phyloP scores from a whole-genome alignment of 2,113 vertebrate species.

The Lasiurus cinereus region DNA sequence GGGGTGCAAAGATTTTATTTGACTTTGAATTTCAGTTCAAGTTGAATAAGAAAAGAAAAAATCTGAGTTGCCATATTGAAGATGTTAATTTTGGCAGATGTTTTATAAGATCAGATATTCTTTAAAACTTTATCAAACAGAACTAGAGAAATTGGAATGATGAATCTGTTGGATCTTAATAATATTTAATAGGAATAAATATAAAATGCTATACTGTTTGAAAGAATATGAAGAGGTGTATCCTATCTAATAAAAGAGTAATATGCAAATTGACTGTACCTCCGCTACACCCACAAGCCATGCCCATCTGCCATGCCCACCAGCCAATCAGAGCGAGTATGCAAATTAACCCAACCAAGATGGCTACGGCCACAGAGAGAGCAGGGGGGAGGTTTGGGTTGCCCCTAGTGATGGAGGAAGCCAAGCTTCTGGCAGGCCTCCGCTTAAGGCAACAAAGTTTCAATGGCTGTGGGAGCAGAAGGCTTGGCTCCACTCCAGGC shows the following conservation, averaged over 20 bases:
- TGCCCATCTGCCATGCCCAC: too few species aligned
- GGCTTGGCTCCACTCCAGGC: too few species aligned
- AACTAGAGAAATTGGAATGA: constrained; percentile 24
- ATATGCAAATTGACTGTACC: too few species aligned
- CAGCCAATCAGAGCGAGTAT: too few species aligned
- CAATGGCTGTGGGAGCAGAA: too few species aligned
- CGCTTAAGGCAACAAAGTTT: too few species aligned
- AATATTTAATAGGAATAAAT: not conserved
- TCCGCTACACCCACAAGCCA: too few species aligned
- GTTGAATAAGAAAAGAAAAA: constrained; percentile 37
- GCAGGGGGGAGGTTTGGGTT: too few species aligned
- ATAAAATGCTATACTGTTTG: constrained; percentile 34
- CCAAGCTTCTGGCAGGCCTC: too few species aligned
- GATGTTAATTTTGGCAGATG: constrained; percentile 20
- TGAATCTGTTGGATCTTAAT: not conserved
- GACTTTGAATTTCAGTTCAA: constrained; percentile 54
- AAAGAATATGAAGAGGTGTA: constrained; percentile 18
- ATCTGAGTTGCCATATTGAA: not conserved
- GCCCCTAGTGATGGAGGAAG: too few species aligned
- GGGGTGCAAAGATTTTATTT: constrained; percentile 38
- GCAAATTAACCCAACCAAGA: too few species aligned
- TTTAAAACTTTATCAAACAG: constrained; percentile 39
- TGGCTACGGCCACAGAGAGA: too few species aligned
- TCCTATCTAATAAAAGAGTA: not conserved
- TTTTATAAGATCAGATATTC: constrained; percentile 48